A percentile compares a stretch with the other conserved stretches of the same genome.
phyloP scores from a whole-genome alignment of 2,797 vertebrate genomes.

The Phataginus tricuspis region DNA sequence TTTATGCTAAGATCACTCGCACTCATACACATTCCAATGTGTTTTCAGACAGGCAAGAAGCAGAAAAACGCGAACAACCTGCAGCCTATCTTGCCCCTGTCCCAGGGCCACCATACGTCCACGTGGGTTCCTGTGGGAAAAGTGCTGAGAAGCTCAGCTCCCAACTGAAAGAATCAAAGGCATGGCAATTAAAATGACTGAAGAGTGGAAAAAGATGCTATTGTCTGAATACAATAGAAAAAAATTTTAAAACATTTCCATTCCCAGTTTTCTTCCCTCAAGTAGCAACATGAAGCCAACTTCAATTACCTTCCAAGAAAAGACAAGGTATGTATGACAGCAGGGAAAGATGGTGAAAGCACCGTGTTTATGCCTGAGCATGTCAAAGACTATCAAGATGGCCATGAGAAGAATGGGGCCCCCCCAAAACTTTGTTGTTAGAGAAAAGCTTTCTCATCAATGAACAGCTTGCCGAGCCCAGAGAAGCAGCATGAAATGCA shows the following conservation, averaged over 20 bases:
- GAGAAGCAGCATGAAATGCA: slow-evolving; percentile 53
- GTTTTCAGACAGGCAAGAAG: neutral
- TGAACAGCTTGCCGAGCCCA: slow-evolving; percentile 48
- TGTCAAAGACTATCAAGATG: slow-evolving; percentile 9
- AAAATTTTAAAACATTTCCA: neutral
- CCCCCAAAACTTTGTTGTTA: slow-evolving; percentile 37
- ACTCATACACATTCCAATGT: neutral
- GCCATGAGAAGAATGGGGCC: neutral
- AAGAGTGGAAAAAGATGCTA: neutral
- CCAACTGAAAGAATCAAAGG: neutral
- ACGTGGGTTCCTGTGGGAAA: neutral
- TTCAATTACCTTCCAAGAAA: neutral
- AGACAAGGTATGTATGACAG: neutral
- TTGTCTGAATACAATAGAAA: neutral
- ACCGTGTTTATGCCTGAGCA: neutral
- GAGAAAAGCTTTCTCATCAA: slow-evolving; percentile 56
- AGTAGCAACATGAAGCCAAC: slow-evolving; percentile 13
- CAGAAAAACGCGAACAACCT: neutral
- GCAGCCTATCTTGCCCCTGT: neutral
- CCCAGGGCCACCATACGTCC: accelerated
- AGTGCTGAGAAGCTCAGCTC: neutral
- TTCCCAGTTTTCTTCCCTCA: slow-evolving; percentile 10
- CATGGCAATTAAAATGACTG: neutral
- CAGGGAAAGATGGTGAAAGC: neutral
- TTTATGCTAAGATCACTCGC: neutral